phyloP scores from a whole-genome alignment of 2,888 invertebrate species.

The Drosophila nr. perissopoda region DNA sequence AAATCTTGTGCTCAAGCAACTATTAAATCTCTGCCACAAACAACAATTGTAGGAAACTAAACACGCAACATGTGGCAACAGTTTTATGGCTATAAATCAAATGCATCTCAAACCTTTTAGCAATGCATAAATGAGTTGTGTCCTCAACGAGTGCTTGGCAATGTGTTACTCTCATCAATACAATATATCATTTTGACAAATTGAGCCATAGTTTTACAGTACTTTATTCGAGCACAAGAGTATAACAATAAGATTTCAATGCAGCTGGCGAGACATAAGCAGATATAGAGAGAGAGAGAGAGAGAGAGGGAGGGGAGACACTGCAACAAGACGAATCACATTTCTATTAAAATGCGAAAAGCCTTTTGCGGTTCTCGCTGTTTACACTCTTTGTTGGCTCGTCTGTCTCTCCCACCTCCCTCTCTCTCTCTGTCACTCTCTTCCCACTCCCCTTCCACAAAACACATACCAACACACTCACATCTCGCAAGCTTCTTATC shows the following conservation, averaged over 20 bases:
- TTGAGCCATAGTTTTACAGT: slow-evolving; percentile 16
- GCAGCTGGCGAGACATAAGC: slow-evolving; percentile 17
- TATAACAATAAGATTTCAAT: slow-evolving; percentile 44
- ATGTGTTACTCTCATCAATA: neutral
- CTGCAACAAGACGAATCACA: slow-evolving; percentile 66
- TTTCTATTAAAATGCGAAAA: slow-evolving; percentile 79
- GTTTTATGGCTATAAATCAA: neutral
- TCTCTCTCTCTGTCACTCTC: neutral
- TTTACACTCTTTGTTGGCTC: slow-evolving; percentile 50
- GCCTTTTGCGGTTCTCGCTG: slow-evolving; percentile 71
- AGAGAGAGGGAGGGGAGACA: neutral
- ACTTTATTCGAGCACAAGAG: slow-evolving; percentile 32
- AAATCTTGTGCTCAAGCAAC: neutral
- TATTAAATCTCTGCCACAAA: neutral
- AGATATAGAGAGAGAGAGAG: neutral
- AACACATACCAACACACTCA: neutral
- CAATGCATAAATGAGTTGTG: slow-evolving; percentile 2
- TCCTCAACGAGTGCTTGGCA: neutral
- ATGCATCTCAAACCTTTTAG: slow-evolving; percentile 3
- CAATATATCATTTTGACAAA: slow-evolving; percentile 15
- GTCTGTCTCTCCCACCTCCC: neutral
- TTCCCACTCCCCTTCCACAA: neutral
- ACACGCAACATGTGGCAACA: neutral
- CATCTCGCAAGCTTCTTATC: slow-evolving; percentile 30
- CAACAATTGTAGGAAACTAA: neutral